Evolutionary conservation across 2,888 invertebrate species (phyloP).

Genomic region (Lacanobia wlatinum): DNA sequence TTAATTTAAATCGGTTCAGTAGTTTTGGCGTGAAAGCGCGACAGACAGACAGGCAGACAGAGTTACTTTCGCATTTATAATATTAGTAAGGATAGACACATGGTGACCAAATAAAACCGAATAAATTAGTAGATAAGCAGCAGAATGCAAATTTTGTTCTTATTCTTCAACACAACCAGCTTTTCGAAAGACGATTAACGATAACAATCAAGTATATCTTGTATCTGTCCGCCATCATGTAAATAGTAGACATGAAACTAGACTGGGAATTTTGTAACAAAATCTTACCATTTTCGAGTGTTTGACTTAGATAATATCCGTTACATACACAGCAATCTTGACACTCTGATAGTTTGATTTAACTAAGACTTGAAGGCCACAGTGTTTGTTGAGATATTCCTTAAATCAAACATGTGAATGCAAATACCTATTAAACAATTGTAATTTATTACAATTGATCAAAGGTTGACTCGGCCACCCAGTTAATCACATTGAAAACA

Average conservation of each 20-base stretch:
- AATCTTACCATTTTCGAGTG: conserved; percentile 35
- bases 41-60: too few species aligned
- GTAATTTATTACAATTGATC: neutral
- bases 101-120: neutral
- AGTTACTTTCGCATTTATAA: too few species aligned
- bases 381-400: neutral
- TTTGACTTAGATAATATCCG: conserved; percentile 32
- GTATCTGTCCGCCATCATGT: conserved; percentile 5
- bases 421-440: neutral
- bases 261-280: conserved; percentile 8
- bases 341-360: conserved; percentile 38
- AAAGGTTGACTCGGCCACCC: neutral
- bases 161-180: too few species aligned
- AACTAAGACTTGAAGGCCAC: conserved; percentile 23
- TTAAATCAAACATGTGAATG: conserved; percentile 8
- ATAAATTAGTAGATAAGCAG: too few species aligned
- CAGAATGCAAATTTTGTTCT: too few species aligned
- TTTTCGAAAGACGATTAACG: neutral
- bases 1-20: too few species aligned
- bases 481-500: neutral
- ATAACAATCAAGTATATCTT: conserved; percentile 1
- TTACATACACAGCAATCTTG: conserved; percentile 37
- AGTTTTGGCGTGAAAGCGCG: too few species aligned
- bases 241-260: conserved; percentile 25
- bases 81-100: neutral